Base-by-base conservation (phyloP, 2,113 vertebrate species). In the Petrocephalus microphthalmus region DNA sequence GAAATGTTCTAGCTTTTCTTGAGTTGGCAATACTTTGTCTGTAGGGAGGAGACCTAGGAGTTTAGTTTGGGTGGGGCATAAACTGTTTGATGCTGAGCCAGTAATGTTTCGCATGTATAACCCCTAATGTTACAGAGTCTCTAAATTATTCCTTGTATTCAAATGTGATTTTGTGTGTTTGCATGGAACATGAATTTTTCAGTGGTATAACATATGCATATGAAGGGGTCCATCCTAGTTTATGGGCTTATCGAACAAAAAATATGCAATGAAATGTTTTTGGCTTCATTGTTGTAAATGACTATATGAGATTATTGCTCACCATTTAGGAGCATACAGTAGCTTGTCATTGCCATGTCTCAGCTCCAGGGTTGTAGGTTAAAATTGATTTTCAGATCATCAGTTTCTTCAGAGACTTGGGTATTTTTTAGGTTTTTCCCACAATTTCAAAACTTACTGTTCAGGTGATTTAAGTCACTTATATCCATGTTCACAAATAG, bases 101-200 rank as follows among this genome's bases (percentile, higher is more conserved):
- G 85, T 87, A 87, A 85, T n/a, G n/a, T 49, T 89, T 84, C 88
- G 45, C 6, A 85, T 90, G 87, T 84, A 33, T 83, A 22, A 83
- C 8, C 71, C 52, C 87, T 29, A 29, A 52, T 57, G 19, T 83
- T 42, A 52, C 17, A 22, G 88, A n/a, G 25, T 81, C 11, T 71
- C 54, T 92, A 89, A 91, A 92, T 91, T 90, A 91, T 92, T 92
- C 91, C 89, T 74, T 89, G 22, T 92, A 89, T 90, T 91, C 87
- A 88, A 74, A 89, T 89, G n/a, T 45, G 67, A 85, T 86, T 89
- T 89, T 87, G 89, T 88, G 86, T 90, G 86, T 92, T 85, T 89
- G 51, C 67, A 37, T 89, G 60, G 29, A 49, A 81, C 29, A 57
- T 64, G 84, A 87, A 87, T 89, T 85, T 74, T 88, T 78, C n/a